These are phyloP conservation scores for Propithecus coquereli DNA, from an alignment of 2,113 vertebrate species.

Conservation along the genomic window DNA sequence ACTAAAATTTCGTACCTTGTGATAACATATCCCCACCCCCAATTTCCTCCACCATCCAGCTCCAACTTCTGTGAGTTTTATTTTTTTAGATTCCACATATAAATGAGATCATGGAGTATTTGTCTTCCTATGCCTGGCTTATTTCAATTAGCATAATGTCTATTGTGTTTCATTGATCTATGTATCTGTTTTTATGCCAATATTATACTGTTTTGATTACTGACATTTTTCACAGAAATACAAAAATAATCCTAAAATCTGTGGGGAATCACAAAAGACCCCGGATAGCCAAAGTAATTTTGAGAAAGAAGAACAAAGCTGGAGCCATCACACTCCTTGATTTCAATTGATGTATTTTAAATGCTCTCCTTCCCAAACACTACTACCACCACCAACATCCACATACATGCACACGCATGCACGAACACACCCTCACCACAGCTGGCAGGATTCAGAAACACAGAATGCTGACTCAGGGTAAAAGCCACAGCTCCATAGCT, in stretches of 20 bases:
- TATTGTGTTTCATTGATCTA: background rate
- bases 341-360: background rate
- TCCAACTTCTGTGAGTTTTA: background rate
- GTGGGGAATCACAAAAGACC: too few relatives aligned
- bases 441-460: background rate
- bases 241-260: background rate
- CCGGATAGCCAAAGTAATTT: background rate
- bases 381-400: fast-evolving
- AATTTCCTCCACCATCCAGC: background rate
- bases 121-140: background rate
- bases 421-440: background rate
- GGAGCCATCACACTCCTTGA: background rate
- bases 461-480: background rate
- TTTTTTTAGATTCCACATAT: background rate
- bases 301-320: background rate
- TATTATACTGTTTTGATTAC: background rate
- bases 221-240: background rate
- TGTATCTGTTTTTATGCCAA: background rate
- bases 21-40: background rate
- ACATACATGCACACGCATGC: too few relatives aligned
- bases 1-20: background rate
- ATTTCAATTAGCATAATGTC: background rate
- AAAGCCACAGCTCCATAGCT: background rate
- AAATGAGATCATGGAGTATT: background rate
- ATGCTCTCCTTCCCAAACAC: background rate